A percentile compares a stretch with the other conserved stretches of the same genome.
Evolutionary conservation across 2,113 vertebrate genomes (phyloP).

Genomic region (Glaucomys volans): DNA sequence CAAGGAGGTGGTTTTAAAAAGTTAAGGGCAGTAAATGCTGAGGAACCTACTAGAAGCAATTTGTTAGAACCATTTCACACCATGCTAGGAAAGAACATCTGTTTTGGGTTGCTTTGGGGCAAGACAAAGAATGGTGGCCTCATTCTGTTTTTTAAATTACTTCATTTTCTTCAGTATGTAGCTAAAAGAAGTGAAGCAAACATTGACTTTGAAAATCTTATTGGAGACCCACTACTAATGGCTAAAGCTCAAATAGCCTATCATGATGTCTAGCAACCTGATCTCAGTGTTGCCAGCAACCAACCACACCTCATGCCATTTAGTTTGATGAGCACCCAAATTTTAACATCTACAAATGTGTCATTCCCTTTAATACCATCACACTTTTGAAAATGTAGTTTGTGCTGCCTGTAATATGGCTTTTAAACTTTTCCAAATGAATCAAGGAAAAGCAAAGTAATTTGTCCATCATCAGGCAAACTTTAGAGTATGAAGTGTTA

Average conservation of each 20-base stretch:
- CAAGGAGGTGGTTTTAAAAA: background rate
- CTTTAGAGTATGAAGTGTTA: background rate
- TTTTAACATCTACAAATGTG: background rate
- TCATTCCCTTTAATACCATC: background rate
- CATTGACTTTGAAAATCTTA: background rate
- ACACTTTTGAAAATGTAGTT: background rate
- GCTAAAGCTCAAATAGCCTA: constrained; percentile 21
- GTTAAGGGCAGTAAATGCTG: background rate
- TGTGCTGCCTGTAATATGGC: background rate
- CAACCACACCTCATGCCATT: background rate
- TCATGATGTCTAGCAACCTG: background rate
- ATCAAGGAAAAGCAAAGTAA: background rate
- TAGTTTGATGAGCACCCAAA: background rate
- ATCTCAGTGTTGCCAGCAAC: background rate
- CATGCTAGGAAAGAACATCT: constrained; percentile 34
- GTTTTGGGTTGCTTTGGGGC: constrained; percentile 27
- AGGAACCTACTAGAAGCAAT: constrained; percentile 41
- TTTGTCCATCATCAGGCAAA: background rate
- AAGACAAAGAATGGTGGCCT: constrained; percentile 9
- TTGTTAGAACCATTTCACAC: background rate
- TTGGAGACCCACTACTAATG: background rate
- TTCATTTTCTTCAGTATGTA: constrained; percentile 36
- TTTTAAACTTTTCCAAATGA: constrained; percentile 17
- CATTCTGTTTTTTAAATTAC: constrained; percentile 26
- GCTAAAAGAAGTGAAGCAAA: constrained; percentile 3